Evolutionary conservation across 2,113 vertebrate genomes (phyloP), one percentile per base, ranked within the genome.

Genomic region (Bostrychus sinensis): DNA sequence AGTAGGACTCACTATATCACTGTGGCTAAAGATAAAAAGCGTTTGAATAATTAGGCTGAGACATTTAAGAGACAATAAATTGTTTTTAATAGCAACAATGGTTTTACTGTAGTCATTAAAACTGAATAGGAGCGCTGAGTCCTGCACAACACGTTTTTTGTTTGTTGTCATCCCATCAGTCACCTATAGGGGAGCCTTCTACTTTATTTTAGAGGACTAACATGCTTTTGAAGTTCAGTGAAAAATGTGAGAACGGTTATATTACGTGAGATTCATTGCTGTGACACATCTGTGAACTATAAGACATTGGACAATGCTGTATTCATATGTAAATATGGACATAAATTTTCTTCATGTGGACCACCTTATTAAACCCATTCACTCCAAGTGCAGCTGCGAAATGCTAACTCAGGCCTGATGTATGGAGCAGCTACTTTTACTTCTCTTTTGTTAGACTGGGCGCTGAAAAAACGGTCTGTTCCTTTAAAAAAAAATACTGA

Each of bases 271-370:
- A 84, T 53, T 75, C 48, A 77, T 56, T 45, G 48, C 75, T 34
- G 20, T 32, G 11, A 30, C 12, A 41, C 72, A 32, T 67, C 60
- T 10, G 61, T 62, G 55, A 1, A 9, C 28, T 32, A n/a, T n/a
- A 16, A 22, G 25, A 54, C 48, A 64, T 72, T 50, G 60, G 74
- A 42, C 45, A 54, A 39, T 0, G 16, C 7, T 58, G 56, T 32
- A 34, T 81, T 86, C 64, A 76, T 71, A 83, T 86, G 73, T 72
- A 75, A 85, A 84, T 81, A 36, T 42, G 55, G 14, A 56, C 60
- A 75, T 71, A 58, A 64, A 78, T 84, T 54, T 36, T 28, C 14
- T n/a, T 41, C 11, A 39, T 56, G 51, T 4, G 0, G 42, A 32
- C 63, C 56, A 56, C 56, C 45, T 23, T 10, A 46, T 62, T 63